A percentile compares a stretch with the other conserved stretches of the same genome.
These are phyloP conservation scores for Channa striata DNA, from an alignment of 2,797 vertebrate genomes.

Conservation along the genomic window DNA sequence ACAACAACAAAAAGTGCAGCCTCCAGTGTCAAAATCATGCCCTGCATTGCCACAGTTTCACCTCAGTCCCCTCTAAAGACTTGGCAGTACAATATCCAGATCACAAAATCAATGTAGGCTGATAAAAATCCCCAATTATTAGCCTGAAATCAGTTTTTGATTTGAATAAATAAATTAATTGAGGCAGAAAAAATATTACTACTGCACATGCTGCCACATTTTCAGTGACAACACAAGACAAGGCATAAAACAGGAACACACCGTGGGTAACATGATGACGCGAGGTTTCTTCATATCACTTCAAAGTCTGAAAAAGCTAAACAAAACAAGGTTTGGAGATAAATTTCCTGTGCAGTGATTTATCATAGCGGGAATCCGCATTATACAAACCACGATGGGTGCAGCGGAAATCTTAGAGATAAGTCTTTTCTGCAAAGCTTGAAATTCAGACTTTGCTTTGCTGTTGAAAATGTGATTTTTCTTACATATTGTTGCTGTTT, in stretches of 20 bases:
- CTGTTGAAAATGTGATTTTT: slow-evolving; percentile 25
- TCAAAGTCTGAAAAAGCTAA: slow-evolving; percentile 13
- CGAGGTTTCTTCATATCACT: neutral
- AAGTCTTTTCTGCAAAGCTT: slow-evolving; percentile 6
- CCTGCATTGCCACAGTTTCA: neutral
- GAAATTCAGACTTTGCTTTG: slow-evolving; percentile 20
- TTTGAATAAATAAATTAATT: too few species aligned
- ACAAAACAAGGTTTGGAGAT: neutral
- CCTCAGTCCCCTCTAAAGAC: neutral
- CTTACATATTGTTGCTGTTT: slow-evolving; percentile 44
- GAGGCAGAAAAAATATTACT: too few species aligned
- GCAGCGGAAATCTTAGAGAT: neutral
- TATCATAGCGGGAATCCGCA: too few species aligned
- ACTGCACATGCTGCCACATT: too few species aligned
- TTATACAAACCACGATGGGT: neutral
- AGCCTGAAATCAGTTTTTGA: too few species aligned
- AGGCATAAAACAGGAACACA: too few species aligned
- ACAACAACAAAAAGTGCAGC: neutral
- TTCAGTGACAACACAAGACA: too few species aligned
- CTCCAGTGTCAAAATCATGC: neutral
- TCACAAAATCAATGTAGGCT: too few species aligned
- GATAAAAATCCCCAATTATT: too few species aligned
- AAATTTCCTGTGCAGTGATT: neutral
- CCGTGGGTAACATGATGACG: too few species aligned
- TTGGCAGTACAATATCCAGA: neutral